A percentile compares a stretch with the other conserved stretches of the same genome.
phyloP scores from a whole-genome alignment of 2,888 invertebrate genomes.

The Heliconius aoede region DNA sequence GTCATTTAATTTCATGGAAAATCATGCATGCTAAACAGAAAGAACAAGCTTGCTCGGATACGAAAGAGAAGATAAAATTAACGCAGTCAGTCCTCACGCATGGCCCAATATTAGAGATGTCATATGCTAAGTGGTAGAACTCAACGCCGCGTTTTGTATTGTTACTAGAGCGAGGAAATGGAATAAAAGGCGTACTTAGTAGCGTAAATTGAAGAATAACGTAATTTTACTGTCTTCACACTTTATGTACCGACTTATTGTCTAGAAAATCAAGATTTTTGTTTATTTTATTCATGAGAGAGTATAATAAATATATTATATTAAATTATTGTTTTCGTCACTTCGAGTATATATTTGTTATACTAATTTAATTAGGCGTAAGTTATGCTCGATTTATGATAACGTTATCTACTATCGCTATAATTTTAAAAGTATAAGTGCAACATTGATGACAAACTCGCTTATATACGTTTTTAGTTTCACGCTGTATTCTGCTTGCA shows the following conservation, averaged over 20 bases:
- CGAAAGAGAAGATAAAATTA: neutral
- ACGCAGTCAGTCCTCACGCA: neutral
- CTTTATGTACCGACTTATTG: neutral
- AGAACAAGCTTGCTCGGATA: neutral
- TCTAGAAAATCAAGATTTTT: neutral
- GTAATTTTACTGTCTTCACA: too few species aligned
- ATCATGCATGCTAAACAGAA: too few species aligned
- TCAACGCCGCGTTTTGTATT: neutral
- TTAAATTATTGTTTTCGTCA: neutral
- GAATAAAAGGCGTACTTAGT: neutral
- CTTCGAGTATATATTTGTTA: neutral
- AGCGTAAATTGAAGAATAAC: neutral
- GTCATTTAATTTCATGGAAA: neutral
- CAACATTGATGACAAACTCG: slow-evolving; percentile 4
- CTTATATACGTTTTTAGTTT: neutral
- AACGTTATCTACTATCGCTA: slow-evolving; percentile 4
- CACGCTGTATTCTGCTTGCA: too few species aligned
- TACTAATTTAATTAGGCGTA: slow-evolving; percentile 1
- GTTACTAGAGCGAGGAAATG: too few species aligned
- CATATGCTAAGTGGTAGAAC: neutral
- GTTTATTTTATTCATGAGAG: neutral
- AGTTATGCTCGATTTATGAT: slow-evolving; percentile 16
- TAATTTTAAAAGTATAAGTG: neutral
- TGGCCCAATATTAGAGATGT: neutral
- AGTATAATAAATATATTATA: neutral